A percentile compares a stretch with the other conserved stretches of the same genome.
These are phyloP conservation scores for Hippoglossus stenolepis DNA, from an alignment of 2,113 vertebrate species.

Conservation along the genomic window DNA sequence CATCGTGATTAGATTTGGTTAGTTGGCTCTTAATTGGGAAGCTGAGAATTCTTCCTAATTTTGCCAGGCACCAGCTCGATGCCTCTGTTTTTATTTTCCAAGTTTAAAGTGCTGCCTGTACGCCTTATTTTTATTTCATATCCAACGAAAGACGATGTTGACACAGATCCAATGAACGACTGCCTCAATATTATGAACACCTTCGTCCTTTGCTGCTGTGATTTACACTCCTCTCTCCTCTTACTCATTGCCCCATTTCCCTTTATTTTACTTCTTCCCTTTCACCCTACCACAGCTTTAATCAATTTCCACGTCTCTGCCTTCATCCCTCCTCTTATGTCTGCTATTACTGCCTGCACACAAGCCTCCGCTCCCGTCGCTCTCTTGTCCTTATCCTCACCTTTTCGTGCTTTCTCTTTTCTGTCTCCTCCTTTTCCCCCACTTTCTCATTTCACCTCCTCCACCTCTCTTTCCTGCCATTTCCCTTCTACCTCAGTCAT, in stretches of 20 bases:
- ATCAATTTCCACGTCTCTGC: constrained; percentile 24
- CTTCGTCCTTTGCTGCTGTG: constrained; percentile 15
- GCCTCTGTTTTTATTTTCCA: background rate
- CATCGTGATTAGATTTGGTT: background rate
- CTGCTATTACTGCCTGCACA: constrained; percentile 38
- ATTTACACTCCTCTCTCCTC: background rate
- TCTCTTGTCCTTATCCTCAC: constrained; percentile 12
- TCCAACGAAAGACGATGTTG: background rate
- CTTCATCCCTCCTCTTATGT: constrained; percentile 39
- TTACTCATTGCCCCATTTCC: background rate
- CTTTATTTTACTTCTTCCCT: constrained; percentile 7
- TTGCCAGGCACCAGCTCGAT: background rate
- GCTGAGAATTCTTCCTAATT: background rate
- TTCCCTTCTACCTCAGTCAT: constrained; percentile 3
- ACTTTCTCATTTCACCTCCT: constrained; percentile 28
- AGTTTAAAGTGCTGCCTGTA: background rate
- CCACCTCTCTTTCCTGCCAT: constrained; percentile 13
- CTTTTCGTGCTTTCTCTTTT: background rate
- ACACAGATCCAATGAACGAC: background rate
- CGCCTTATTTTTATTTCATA: background rate
- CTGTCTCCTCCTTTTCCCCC: background rate
- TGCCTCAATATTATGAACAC: constrained; percentile 13
- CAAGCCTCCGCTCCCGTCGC: background rate
- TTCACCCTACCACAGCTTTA: constrained; percentile 22
- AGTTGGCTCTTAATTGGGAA: background rate